A percentile compares a stretch with the other conserved stretches of the same genome.
phyloP scores from a whole-genome alignment of 37 sponge, comb jelly and placozoan species.

The Haliclona indistincta region DNA sequence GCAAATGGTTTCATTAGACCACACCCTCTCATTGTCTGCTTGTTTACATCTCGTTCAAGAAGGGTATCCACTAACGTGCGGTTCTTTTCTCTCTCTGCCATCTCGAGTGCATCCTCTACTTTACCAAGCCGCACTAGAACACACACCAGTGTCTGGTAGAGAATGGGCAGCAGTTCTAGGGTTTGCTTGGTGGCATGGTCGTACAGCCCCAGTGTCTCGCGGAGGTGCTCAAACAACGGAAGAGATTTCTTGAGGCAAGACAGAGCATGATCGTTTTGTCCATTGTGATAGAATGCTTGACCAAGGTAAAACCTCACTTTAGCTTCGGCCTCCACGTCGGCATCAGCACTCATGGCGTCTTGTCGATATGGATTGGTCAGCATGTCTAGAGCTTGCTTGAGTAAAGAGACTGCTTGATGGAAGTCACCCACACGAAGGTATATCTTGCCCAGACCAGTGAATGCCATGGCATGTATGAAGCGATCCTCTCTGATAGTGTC shows the following conservation, averaged over 20 bases:
- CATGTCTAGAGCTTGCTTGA: conserved; percentile 80
- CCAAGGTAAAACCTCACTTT: conserved; percentile 90
- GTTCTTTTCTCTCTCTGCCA: conserved; percentile 86
- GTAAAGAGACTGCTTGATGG: conserved; percentile 59
- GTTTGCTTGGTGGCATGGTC: conserved; percentile 64
- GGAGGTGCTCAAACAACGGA: conserved; percentile 76
- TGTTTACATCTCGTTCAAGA: conserved; percentile 56
- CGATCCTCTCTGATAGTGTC: conserved; percentile 42
- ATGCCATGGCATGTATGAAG: conserved; percentile 62
- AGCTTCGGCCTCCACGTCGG: conserved; percentile 76
- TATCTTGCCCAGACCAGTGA: conserved; percentile 81
- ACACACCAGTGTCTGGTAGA: conserved; percentile 80
- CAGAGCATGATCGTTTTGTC: conserved; percentile 55
- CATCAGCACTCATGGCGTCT: conserved; percentile 9
- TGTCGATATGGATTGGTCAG: conserved; percentile 28
- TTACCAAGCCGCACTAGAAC: conserved; percentile 69
- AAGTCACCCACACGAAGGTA: conserved; percentile 64
- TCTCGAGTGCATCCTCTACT: conserved; percentile 83
- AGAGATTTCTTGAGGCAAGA: conserved; percentile 69
- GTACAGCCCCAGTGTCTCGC: conserved; percentile 55
- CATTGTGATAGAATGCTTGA: conserved; percentile 72
- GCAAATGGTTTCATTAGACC: conserved; percentile 66
- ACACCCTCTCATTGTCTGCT: conserved; percentile 45
- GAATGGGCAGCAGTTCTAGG: conserved; percentile 61
- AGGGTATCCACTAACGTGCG: conserved; percentile 67